Conservation (phyloP, 2,113 vertebrate species). For the Clarias batrachus region DNA sequence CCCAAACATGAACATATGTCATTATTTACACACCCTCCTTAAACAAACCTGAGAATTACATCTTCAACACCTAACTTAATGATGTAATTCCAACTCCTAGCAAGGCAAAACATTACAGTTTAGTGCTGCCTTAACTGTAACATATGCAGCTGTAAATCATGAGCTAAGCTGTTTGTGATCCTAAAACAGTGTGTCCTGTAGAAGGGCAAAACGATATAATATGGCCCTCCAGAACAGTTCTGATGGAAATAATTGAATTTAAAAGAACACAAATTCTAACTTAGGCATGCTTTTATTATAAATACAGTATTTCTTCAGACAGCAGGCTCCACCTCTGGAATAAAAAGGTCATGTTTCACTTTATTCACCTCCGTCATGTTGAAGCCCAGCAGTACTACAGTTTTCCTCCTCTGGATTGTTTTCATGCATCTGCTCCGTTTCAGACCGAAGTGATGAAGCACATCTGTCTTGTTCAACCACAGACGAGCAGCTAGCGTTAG, state of each 20-base stretch:
- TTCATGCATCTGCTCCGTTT: slow-evolving; percentile 63
- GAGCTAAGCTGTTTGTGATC: background rate
- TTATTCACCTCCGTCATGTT: slow-evolving; percentile 55
- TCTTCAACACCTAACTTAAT: background rate
- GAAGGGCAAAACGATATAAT: background rate
- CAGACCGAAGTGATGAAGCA: slow-evolving; percentile 77
- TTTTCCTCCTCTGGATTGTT: slow-evolving; percentile 47
- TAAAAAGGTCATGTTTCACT: slow-evolving; percentile 49
- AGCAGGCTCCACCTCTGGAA: slow-evolving; percentile 43
- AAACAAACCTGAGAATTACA: slow-evolving; percentile 13
- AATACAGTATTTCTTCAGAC: slow-evolving; percentile 15
- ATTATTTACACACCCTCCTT: slow-evolving; percentile 27
- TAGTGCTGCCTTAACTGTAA: slow-evolving; percentile 18
- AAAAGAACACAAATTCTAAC: slow-evolving; percentile 33
- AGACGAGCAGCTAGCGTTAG: slow-evolving; percentile 74
- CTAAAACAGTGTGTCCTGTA: background rate
- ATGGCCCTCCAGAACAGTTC: background rate
- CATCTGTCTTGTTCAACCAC: slow-evolving; percentile 76
- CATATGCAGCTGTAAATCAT: background rate
- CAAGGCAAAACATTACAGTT: background rate
- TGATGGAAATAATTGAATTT: slow-evolving; percentile 7
- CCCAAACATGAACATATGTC: slow-evolving; percentile 5
- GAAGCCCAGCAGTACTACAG: slow-evolving; percentile 51
- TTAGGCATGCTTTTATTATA: slow-evolving; percentile 45
- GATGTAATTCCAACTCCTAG: background rate